Conservation (phyloP, 2,888 invertebrate genomes). For the Incurvaria masculella region DNA sequence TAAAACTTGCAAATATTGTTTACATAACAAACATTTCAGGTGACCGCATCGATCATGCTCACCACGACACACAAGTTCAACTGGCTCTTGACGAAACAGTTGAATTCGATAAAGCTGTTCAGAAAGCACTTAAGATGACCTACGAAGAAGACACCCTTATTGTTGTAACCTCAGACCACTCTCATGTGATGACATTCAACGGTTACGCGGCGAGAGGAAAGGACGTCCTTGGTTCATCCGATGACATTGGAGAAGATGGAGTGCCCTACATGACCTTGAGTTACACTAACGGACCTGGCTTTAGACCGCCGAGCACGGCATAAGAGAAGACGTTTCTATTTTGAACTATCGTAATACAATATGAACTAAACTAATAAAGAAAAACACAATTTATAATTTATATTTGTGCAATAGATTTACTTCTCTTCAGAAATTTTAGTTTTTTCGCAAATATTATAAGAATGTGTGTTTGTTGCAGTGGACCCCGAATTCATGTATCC, state of each 20-base stretch:
- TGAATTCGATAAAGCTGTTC: constrained; percentile 60
- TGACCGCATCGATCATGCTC: constrained; percentile 65
- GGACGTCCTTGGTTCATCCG: constrained; percentile 36
- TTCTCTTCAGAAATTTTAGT: no score
- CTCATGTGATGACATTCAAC: constrained; percentile 65
- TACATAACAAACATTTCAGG: constrained; percentile 28
- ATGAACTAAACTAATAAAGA: no score
- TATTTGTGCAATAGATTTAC: no score
- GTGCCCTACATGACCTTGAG: constrained; percentile 59
- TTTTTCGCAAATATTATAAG: no score
- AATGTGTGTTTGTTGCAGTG: constrained; percentile 33
- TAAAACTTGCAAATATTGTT: no score
- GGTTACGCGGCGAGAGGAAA: constrained; percentile 63
- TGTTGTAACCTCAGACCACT: constrained; percentile 75
- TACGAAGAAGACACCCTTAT: constrained; percentile 67
- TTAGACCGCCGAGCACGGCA: constrained; percentile 29
- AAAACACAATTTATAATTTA: no score
- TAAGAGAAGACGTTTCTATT: constrained; percentile 41
- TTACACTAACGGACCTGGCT: constrained; percentile 64
- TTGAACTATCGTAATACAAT: not conserved
- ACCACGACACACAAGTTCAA: constrained; percentile 58
- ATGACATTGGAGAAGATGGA: constrained; percentile 40
- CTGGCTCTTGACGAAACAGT: constrained; percentile 66
- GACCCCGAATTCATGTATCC: constrained; percentile 53
- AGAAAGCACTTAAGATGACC: constrained; percentile 49